These are phyloP conservation scores for Rhineura floridana DNA, from an alignment of 2,113 vertebrate species.

Conservation along the genomic window DNA sequence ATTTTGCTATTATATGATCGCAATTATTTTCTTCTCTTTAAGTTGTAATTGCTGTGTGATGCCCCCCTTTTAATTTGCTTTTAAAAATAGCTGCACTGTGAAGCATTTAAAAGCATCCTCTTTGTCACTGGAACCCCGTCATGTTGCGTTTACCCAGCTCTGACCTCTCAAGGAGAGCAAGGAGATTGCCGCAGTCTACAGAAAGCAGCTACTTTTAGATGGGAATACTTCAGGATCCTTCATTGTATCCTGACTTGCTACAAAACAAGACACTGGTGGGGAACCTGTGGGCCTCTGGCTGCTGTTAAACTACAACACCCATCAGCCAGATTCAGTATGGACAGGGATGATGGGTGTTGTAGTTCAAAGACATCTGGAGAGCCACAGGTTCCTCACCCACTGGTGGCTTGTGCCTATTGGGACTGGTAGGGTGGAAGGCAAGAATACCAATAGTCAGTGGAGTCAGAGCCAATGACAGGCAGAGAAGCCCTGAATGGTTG, in stretches of 20 bases:
- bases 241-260: fast-evolving
- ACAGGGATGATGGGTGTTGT: too few relatives aligned
- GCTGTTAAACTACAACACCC: too few relatives aligned
- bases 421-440: too few relatives aligned
- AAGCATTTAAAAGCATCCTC: background rate
- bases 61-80: conserved; percentile 38
- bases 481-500: too few relatives aligned
- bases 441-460: too few relatives aligned
- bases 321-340: too few relatives aligned
- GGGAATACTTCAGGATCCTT: background rate
- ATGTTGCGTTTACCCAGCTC: background rate
- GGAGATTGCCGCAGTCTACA: fast-evolving
- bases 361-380: too few relatives aligned
- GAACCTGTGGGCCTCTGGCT: too few relatives aligned
- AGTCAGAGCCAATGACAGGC: too few relatives aligned
- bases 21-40: conserved; percentile 44
- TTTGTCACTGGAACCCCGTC: conserved; percentile 16
- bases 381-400: too few relatives aligned
- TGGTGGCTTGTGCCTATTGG: too few relatives aligned
- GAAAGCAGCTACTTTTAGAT: background rate
- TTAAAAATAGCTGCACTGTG: conserved; percentile 33
- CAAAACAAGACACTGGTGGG: background rate
- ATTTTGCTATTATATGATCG: conserved; percentile 29
- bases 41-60: conserved; percentile 26
- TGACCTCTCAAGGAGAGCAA: background rate